Percentiles rank a stretch among this genome's conserved stretches.
Evolutionary conservation across 2,888 invertebrate species (phyloP).

Genomic region (Drosophila birchii): DNA sequence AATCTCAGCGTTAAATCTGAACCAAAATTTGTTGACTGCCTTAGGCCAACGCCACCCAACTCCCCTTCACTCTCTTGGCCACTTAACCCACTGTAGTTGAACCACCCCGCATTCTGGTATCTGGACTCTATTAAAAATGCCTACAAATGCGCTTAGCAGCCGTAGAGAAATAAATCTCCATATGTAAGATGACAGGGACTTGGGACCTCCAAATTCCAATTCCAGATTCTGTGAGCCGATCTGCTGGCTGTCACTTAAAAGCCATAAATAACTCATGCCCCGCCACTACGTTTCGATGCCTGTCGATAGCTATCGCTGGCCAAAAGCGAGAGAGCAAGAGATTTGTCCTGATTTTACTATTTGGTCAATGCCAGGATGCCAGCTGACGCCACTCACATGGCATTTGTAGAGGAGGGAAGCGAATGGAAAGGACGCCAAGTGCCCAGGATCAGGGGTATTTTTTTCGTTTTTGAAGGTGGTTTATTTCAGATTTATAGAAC

Average conservation of each 20-base stretch:
- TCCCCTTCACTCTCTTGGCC: constrained; percentile 7
- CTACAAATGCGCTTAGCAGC: constrained; percentile 76
- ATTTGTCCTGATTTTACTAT: constrained; percentile 6
- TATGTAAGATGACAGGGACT: constrained; percentile 74
- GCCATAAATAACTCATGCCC: constrained; percentile 78
- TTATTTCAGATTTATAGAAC: neutral
- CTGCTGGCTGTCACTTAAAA: constrained; percentile 70
- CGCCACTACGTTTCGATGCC: constrained; percentile 63
- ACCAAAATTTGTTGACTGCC: constrained; percentile 34
- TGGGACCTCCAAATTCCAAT: neutral
- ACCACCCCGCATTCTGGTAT: constrained; percentile 26
- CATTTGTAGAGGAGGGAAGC: neutral
- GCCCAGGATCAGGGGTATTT: neutral
- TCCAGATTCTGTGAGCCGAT: constrained; percentile 33
- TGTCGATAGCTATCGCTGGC: constrained; percentile 75
- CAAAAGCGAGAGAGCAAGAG: constrained; percentile 3
- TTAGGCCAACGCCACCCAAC: constrained; percentile 5
- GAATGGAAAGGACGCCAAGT: neutral
- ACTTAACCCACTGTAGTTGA: constrained; percentile 31
- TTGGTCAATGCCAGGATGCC: constrained; percentile 56
- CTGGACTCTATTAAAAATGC: constrained; percentile 79
- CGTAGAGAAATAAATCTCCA: constrained; percentile 75
- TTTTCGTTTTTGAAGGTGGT: too few relatives aligned
- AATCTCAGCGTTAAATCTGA: constrained; percentile 34
- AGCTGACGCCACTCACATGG: constrained; percentile 69